Evolutionary conservation across 2,797 vertebrate genomes (phyloP).

Genomic region (Cuculus canorus): DNA sequence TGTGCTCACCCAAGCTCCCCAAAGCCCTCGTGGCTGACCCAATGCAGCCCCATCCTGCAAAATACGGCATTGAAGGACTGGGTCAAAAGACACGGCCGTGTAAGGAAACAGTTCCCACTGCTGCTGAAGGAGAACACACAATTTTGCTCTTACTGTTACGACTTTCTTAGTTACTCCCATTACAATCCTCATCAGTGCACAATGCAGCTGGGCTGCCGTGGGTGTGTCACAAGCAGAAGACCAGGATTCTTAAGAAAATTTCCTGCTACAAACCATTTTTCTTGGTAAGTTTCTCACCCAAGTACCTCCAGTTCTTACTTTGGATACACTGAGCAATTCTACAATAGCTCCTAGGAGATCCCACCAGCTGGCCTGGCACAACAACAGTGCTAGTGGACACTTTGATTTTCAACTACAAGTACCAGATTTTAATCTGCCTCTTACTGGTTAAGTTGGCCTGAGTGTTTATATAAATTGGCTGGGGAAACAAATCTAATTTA

Average conservation of each 20-base stretch:
- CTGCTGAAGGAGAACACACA: not conserved
- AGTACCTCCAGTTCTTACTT: not conserved
- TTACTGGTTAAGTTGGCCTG: not conserved
- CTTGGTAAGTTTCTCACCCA: not conserved
- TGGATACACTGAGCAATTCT: not conserved
- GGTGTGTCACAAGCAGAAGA: not conserved
- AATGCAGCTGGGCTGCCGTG: not conserved
- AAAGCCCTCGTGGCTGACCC: not conserved
- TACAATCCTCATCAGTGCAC: not conserved
- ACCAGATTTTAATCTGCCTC: not conserved
- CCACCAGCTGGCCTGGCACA: not conserved
- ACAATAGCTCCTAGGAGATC: not conserved
- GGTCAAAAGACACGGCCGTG: not conserved
- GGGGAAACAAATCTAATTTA: not conserved
- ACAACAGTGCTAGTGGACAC: not conserved
- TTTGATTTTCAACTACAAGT: not conserved
- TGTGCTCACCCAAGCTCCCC: not conserved
- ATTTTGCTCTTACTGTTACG: not conserved
- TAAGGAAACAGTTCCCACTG: not conserved
- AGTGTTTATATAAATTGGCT: not conserved
- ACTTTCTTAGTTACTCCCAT: not conserved
- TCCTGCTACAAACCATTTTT: not conserved
- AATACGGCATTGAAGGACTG: fast-evolving
- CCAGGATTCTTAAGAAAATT: not conserved
- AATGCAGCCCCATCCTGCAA: not conserved